A percentile compares a stretch with the other conserved stretches of the same genome.
Conservation (phyloP, 2,113 vertebrate genomes). For the Cyrtonyx montezumae region DNA sequence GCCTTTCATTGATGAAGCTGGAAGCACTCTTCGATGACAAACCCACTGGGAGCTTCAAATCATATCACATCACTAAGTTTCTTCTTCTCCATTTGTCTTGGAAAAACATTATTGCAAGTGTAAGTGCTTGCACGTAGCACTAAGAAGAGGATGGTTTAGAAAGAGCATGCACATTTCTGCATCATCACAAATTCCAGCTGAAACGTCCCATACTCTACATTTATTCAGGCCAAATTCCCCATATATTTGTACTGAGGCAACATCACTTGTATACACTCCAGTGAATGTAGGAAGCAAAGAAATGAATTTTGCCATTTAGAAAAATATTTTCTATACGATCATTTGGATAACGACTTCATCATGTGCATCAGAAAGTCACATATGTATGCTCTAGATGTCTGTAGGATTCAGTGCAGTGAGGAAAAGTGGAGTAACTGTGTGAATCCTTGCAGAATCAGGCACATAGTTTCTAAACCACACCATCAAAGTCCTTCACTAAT, state of each 20-base stretch:
- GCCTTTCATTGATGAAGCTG: not conserved
- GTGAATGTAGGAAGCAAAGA: not conserved
- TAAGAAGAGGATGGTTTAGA: not conserved
- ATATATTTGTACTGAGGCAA: not conserved
- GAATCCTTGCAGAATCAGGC: not conserved
- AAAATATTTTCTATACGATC: not conserved
- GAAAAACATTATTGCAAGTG: conserved; percentile 41
- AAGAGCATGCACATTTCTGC: not conserved
- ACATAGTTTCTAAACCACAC: not conserved
- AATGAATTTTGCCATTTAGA: not conserved
- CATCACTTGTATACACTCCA: not conserved
- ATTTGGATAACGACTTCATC: not conserved
- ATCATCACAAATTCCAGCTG: not conserved
- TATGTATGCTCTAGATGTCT: not conserved
- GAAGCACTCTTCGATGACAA: conserved; percentile 13
- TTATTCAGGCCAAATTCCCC: not conserved
- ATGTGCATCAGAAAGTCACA: not conserved
- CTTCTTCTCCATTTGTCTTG: conserved; percentile 14
- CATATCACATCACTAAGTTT: conserved; percentile 18
- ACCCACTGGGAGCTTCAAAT: conserved; percentile 22
- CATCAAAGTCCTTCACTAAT: not conserved
- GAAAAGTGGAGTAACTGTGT: not conserved
- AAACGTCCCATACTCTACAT: not conserved
- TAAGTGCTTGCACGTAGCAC: not conserved
- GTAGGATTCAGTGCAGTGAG: not conserved